phyloP scores from a whole-genome alignment of 1,140 invertebrate species.

The Holcopasites calliopsidis region DNA sequence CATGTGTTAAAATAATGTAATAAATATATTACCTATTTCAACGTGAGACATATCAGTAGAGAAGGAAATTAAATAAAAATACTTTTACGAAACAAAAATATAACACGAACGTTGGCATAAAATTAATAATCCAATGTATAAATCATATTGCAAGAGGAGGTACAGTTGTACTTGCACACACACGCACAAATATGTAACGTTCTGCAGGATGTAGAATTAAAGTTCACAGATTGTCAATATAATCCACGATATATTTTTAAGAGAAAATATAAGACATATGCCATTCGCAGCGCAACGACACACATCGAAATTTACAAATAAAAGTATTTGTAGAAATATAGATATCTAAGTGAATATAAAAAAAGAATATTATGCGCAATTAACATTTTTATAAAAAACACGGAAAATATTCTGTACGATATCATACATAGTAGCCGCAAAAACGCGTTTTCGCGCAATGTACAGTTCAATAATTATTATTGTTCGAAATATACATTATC shows the following conservation, averaged over 20 bases:
- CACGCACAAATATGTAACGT: background rate
- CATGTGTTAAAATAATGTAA: background rate
- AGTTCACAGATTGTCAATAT: background rate
- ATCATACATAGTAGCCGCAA: conserved; percentile 44
- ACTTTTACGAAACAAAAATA: background rate
- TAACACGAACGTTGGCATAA: background rate
- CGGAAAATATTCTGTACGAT: conserved; percentile 50
- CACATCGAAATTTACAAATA: conserved; percentile 60
- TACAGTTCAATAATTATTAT: conserved; percentile 47
- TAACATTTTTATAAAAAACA: conserved; percentile 56
- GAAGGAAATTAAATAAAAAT: background rate
- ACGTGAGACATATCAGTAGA: background rate
- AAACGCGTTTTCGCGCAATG: conserved; percentile 21
- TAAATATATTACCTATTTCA: background rate
- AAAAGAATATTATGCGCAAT: conserved; percentile 44
- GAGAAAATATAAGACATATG: conserved; percentile 26
- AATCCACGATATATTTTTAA: conserved; percentile 29
- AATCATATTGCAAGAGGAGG: background rate
- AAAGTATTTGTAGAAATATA: conserved; percentile 31
- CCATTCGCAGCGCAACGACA: conserved; percentile 37
- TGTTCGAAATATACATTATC: conserved; percentile 52
- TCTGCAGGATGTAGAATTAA: background rate
- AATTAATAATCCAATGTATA: background rate
- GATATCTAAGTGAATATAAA: conserved; percentile 62
- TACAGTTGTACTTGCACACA: too few species aligned